Evolutionary conservation across 2,797 vertebrate genomes (phyloP), one percentile per base, ranked within the genome.

Genomic region (Bryconaethiops microstoma): DNA sequence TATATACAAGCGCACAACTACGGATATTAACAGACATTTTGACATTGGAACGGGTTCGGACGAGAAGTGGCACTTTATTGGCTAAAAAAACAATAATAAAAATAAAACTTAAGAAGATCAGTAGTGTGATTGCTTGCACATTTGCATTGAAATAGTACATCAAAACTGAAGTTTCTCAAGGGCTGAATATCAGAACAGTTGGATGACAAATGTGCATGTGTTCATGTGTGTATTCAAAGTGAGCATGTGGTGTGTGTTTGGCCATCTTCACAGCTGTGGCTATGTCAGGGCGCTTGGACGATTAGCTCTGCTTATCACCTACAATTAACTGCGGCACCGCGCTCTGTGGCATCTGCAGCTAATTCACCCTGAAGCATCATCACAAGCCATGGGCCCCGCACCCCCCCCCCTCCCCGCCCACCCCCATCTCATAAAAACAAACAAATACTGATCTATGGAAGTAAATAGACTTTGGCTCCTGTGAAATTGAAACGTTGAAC

Each of bases 221-320:
- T 7, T 7, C 19, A 59, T 40, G 29, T 60, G 73, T 29, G 60
- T 21, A 29, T 62, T 62, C 21, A 76, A 64, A 76, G 74, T 19
- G 40, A 65, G 45, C 29, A 67, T 52, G 75, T 55, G 62, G 48
- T 54, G 62, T 67, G 75, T 77, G 60, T n/a, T 55, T 86, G 74
- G 60, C 67, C 80, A 54, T 72, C 42, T 60, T 87, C 90, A 85
- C 91, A 93, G 92, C 92, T 93, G 92, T 76, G 88, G 78, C 85
- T 91, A 86, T 91, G 91, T 91, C 91, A 90, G 86, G 87, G 89
- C 84, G 87, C 88, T 86, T 85, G 84, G 86, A 72, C 82, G 83
- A 94, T 94, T 93, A 92, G 91, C 88, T 91, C 87, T 91, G 92
- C 92, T 94, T 90, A 94, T 94, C 93, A 93, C 89, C 85, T 90